These are phyloP conservation scores for Hippopotamyrus pictus DNA, from an alignment of 2,797 vertebrate species.

Conservation along the genomic window DNA sequence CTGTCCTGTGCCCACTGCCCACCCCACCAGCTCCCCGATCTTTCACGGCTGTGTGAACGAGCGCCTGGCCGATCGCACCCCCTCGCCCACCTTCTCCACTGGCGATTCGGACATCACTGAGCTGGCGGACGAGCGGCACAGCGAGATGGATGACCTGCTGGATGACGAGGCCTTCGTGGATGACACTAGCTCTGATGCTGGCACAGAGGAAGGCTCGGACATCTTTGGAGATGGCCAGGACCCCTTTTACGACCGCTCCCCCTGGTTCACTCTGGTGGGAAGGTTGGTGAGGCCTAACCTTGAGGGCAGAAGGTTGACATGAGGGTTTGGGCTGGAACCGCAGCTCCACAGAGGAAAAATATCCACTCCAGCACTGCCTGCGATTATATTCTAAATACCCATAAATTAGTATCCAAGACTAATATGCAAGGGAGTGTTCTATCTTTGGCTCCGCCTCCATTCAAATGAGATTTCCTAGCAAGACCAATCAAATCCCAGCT, in stretches of 20 bases:
- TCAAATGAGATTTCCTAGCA: not conserved
- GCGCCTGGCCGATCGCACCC: conserved; percentile 91
- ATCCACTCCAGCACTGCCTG: not conserved
- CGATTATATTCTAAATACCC: not conserved
- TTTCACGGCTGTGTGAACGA: conserved; percentile 98
- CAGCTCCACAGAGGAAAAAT: not conserved
- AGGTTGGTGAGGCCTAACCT: conserved; percentile 85
- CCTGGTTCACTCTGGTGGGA: conserved; percentile 99
- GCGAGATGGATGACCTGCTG: conserved; percentile 94
- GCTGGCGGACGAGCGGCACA: conserved; percentile 94
- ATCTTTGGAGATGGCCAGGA: conserved; percentile 97
- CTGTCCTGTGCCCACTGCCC: conserved; percentile 22
- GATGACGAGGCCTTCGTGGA: conserved; percentile 95
- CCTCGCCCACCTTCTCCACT: conserved; percentile 97
- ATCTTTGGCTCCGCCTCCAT: not conserved
- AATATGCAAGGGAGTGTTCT: not conserved
- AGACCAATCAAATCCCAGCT: not conserved
- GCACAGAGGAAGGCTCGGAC: conserved; percentile 95
- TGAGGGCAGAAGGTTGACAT: conserved; percentile 42
- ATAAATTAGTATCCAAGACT: not conserved
- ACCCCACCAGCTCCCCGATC: conserved; percentile 85
- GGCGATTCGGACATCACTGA: conserved; percentile 98
- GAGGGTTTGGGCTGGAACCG: conserved; percentile 53
- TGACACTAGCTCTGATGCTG: conserved; percentile 92
- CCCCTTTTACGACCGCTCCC: conserved; percentile 99